Evolutionary conservation across 2,888 invertebrate species (phyloP), one percentile per base, ranked within the genome.

Genomic region (Pyrochroa serraticornis): DNA sequence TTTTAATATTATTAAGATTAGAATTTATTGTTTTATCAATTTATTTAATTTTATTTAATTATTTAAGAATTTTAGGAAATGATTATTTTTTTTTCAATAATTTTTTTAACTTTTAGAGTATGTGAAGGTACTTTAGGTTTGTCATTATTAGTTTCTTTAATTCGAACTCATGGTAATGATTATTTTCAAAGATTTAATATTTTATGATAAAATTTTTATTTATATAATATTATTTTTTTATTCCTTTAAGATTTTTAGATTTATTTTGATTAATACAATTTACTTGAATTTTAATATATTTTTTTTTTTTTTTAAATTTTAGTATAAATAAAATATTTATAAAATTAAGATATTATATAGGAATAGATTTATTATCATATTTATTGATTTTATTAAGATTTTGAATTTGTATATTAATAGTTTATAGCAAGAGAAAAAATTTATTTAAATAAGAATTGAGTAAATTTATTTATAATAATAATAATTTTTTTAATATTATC

Each of bases 121-220:
- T 87, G 87, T 85, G 87, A 88, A 22, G 84, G 86, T 0, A 83
- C 82, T 65, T 82, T 88, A 78, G 86, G 86, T 0, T 69, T 88
- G 70, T 83, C 84, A 6, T 81, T 87, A 82, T 82, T 87, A 78
- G 81, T 87, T 67, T 77, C 81, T 39, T 79, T 86, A 79, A 82
- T 85, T 82, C 86, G 86, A 7, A 81, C 81, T 59, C 81, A 84
- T 81, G 86, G 86, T 0, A 85, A 83, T 81, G 86, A 87, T 83
- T 84, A 83, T 82, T 83, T 84, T 82, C 80, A 82, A 75, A 80
- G 81, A 71, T 84, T 85, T 81, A 83, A 75, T 81, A 75, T 80
- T 80, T 79, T 80, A 80, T 86, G 84, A 81, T 85, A 84, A 84
- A 81, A 77, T 79, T 82, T 80, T 73, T 83, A 69, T 68, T 83